Evolutionary conservation across 2,888 invertebrate species (phyloP).

Genomic region (Spicauda simplicius): DNA sequence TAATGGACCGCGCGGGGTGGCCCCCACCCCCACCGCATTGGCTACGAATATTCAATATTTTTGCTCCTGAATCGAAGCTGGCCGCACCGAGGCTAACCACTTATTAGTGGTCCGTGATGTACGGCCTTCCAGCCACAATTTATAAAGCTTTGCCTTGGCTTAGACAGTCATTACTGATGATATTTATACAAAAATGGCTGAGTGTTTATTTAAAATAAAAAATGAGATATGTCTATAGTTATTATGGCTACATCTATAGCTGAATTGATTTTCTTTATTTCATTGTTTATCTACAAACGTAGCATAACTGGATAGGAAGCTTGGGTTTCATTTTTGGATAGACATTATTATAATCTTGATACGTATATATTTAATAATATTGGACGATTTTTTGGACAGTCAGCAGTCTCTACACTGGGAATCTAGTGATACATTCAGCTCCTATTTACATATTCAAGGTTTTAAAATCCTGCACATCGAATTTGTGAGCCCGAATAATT

Average conservation of each 20-base stretch:
- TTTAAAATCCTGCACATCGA: background rate
- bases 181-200: background rate
- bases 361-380: no score
- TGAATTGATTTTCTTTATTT: no score
- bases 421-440: background rate
- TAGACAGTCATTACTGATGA: slow-evolving; percentile 2
- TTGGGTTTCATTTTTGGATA: no score
- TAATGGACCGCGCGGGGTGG: slow-evolving; percentile 64
- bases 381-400: no score
- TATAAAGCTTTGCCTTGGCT: slow-evolving; percentile 23
- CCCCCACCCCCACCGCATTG: slow-evolving; percentile 59
- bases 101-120: slow-evolving; percentile 68
- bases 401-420: no score
- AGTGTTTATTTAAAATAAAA: no score
- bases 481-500: background rate
- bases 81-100: slow-evolving; percentile 59
- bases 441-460: background rate
- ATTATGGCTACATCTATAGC: no score
- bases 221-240: no score
- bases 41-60: slow-evolving; percentile 78
- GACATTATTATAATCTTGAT: no score
- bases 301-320: no score
- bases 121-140: slow-evolving; percentile 50
- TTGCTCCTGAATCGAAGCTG: slow-evolving; percentile 63
- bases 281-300: no score